phyloP scores from a whole-genome alignment of 2,113 vertebrate genomes.

The Loxodonta africana region DNA sequence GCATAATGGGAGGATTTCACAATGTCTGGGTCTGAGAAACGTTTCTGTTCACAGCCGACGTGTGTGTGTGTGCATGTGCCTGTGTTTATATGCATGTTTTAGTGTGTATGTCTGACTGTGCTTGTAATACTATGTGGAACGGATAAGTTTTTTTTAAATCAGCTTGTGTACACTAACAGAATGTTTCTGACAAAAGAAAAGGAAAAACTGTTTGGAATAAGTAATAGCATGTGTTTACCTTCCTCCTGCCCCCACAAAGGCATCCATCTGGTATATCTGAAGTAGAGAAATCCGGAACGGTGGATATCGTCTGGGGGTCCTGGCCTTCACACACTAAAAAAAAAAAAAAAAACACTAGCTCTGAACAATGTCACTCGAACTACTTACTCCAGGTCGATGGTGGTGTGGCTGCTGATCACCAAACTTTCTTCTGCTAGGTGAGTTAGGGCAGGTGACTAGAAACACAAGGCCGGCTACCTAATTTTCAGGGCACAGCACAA shows the following conservation, averaged over 20 bases:
- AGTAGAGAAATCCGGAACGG: neutral
- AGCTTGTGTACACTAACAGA: neutral
- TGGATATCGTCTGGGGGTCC: accelerated
- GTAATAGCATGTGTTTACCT: neutral
- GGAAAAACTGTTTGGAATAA: neutral
- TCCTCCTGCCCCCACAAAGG: no score
- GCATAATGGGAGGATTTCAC: neutral
- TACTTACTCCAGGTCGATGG: neutral
- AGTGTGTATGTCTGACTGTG: neutral
- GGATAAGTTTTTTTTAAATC: neutral
- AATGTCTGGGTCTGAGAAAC: neutral
- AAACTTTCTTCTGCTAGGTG: neutral
- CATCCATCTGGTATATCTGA: neutral
- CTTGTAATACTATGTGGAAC: accelerated
- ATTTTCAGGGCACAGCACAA: neutral
- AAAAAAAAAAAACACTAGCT: neutral
- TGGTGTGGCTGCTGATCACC: no score
- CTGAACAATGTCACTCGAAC: neutral
- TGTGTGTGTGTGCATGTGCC: neutral
- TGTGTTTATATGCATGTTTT: neutral
- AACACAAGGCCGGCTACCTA: neutral
- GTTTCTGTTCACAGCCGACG: neutral
- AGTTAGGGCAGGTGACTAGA: neutral
- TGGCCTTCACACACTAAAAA: no score
- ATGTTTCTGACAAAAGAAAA: neutral